Base-by-base conservation (phyloP, 2,888 invertebrate genomes). In the Cremastinae sp. region DNA sequence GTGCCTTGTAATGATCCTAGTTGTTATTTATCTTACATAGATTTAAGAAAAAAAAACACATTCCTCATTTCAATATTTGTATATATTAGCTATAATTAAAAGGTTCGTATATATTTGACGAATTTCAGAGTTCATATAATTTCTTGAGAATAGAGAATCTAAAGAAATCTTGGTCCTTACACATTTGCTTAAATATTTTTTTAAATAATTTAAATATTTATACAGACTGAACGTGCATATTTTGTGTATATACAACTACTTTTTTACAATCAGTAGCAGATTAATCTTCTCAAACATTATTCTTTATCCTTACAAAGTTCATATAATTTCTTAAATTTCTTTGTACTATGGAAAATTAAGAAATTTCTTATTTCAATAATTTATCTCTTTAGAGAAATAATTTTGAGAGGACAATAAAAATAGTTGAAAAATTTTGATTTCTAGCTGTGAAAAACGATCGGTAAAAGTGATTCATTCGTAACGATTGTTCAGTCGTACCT, bases 1-100 rank as follows among this genome's bases (percentile, higher is more conserved):
- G 0, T 89, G 95, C 70, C 85, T 95, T 65, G 92, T 98, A 68
- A 96, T 98, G 87, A 92, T 94, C 72, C 90, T 98, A 77, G 94
- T 97, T 53, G 93, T 97, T 81, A 90, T 94, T 83, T 94, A 94
- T 90, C 89, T 94, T 79, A 89, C 91, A 75, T 93, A 91, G 86
- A 71, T 43, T 28, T 12, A 22, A 22, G n/a, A 20, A 9, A 10
- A 2, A 9, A 14, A 38, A 16, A 47, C 22, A 66, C 78, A 68
- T 72, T 72, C 72, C 66, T 41, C 38, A 74, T 70, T 73, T 43
- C 47, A 28, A 53, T 66, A 56, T 75, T 73, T 78, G 78, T 79
- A 75, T 59, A 78, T 79, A 79, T 74, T 74, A 69, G 73, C 28
- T 16, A 49, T 54, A 62, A 62, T 69, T 66, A 54, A 65, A 58